Base-by-base conservation (phyloP, 2,113 vertebrate genomes). In the Corydoras sp. region DNA sequence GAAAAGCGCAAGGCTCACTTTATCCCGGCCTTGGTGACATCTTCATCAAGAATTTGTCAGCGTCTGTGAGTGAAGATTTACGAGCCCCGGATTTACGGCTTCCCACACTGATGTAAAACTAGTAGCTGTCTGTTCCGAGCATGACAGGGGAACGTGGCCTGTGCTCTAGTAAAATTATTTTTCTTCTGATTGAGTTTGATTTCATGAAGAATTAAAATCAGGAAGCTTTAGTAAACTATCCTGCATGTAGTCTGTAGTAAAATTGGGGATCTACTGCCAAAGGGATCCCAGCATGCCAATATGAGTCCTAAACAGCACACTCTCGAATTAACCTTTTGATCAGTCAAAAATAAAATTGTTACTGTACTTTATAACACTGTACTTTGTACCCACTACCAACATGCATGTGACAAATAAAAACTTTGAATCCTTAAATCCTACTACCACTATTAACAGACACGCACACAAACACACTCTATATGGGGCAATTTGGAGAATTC, bases 1-100 rank as follows among this genome's bases (percentile, higher is more conserved):
- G 60, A 30, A 43, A 55, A 50, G 31, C 54, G 14, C 24, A 77
- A 76, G 75, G 75, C 77, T 18, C 80, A 84, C 82, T 90, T 87
- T 88, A 86, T 89, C 85, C 87, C 68, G 80, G 80, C 86, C 86
- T 77, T 79, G 55, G 81, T 90, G 84, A 86, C 87, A 88, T 89
- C 87, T 87, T 88, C 86, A 88, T 91, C 86, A 88, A 86, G 83
- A 83, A 85, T 89, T 88, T 88, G 85, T 88, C 88, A 84, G 84
- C 86, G 85, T 84, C 79, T 76, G 77, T 68, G 76, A 78, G 84
- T 10, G 82, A 83, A 83, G 83, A 89, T 89, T 91, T 85, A 90
- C 63, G 81, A 85, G 80, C 77, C 8, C 66, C 69, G 81, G 81
- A 87, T 88, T 84, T 85, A 88, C 82, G 74, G 63, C 35, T 69